These are phyloP conservation scores for Jacana jacana DNA, from an alignment of 2,113 vertebrate genomes.

Conservation along the genomic window DNA sequence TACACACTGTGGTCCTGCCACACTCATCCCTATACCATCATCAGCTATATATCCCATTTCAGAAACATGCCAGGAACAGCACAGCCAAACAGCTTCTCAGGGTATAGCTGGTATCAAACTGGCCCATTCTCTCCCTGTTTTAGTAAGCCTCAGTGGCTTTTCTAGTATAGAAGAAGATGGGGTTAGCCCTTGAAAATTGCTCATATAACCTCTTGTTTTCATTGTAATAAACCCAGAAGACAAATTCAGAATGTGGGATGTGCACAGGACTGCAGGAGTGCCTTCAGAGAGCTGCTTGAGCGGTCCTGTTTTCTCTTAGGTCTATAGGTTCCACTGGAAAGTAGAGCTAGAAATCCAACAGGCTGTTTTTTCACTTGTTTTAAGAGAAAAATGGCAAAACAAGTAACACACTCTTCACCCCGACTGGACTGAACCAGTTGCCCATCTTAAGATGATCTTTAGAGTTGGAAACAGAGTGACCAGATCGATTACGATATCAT, in stretches of 20 bases:
- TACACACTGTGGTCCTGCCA: not conserved
- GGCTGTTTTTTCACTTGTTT: not conserved
- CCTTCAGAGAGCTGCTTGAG: not conserved
- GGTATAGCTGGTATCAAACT: not conserved
- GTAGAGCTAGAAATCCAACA: not conserved
- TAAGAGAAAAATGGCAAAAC: not conserved
- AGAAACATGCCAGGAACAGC: not conserved
- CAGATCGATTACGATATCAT: not conserved
- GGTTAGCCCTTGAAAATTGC: not conserved
- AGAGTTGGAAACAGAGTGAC: not conserved
- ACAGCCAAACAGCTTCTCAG: not conserved
- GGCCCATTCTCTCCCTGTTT: not conserved
- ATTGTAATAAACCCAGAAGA: not conserved
- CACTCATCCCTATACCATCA: not conserved
- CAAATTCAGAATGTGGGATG: not conserved
- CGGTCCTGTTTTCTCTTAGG: fast-evolving
- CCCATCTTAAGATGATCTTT: not conserved
- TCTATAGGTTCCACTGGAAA: not conserved
- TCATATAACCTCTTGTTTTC: not conserved
- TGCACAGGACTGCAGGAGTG: not conserved
- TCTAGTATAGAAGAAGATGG: not conserved
- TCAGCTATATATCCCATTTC: not conserved
- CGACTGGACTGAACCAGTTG: not conserved
- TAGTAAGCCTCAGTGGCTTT: not conserved
- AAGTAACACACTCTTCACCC: not conserved